phyloP scores from a whole-genome alignment of 2,888 invertebrate species.

The Syrista parreyssii region DNA sequence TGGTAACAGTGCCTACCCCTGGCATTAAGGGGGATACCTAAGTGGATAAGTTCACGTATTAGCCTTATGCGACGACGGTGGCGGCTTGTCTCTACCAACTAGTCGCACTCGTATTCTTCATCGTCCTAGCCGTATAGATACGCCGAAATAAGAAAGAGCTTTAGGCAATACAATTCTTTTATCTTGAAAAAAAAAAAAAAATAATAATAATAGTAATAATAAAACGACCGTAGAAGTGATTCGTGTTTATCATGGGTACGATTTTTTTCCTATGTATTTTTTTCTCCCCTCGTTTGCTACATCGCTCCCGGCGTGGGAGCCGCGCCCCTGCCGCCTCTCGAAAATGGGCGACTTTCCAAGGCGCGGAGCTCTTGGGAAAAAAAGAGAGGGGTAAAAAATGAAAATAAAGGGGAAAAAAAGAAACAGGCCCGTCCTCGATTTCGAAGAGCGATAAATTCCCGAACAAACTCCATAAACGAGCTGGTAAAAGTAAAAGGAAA shows the following conservation, averaged over 20 bases:
- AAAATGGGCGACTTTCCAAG: neutral
- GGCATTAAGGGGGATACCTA: conserved; percentile 57
- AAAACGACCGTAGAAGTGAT: neutral
- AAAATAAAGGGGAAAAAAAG: neutral
- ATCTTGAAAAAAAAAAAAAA: neutral
- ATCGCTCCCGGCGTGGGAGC: neutral
- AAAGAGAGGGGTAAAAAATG: neutral
- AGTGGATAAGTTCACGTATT: conserved; percentile 61
- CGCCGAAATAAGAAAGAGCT: neutral
- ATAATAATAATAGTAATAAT: neutral
- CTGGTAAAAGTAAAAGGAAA: conserved; percentile 4
- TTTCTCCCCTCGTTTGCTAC: neutral
- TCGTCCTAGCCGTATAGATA: neutral
- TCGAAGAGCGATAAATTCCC: conserved; percentile 39
- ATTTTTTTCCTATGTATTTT: neutral
- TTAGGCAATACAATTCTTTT: neutral
- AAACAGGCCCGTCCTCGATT: conserved; percentile 25
- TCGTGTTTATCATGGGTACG: neutral
- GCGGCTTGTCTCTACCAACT: neutral
- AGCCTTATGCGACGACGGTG: conserved; percentile 31
- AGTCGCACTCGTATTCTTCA: neutral
- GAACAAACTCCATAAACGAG: conserved; percentile 8
- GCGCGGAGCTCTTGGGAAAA: neutral
- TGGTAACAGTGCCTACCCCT: conserved; percentile 42
- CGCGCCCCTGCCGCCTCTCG: neutral